Evolutionary conservation across 2,797 vertebrate genomes (phyloP).

Genomic region (Rhadinocentrus ornatus): DNA sequence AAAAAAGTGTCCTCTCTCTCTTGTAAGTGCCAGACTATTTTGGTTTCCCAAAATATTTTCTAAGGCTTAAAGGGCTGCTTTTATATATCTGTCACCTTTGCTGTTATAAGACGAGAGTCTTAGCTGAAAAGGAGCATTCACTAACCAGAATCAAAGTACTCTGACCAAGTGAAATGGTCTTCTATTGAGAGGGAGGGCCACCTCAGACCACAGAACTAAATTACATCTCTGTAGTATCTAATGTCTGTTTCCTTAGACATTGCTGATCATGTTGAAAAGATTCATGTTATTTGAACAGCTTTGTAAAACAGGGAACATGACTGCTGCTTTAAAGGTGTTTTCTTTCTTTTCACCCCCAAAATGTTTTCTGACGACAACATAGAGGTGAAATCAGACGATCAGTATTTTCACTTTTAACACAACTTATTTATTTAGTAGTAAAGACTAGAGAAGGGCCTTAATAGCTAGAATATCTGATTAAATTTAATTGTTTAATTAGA

Average conservation of each 20-base stretch:
- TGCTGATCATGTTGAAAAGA: conserved; percentile 26
- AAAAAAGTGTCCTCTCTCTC: conserved; percentile 69
- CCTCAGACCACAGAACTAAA: conserved; percentile 60
- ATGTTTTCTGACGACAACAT: background rate
- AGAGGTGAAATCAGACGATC: background rate
- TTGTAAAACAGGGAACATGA: conserved; percentile 6
- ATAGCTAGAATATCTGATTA: background rate
- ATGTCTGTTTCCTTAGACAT: conserved; percentile 25
- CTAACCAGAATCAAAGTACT: conserved; percentile 71
- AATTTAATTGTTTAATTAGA: background rate
- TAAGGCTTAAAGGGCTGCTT: conserved; percentile 77
- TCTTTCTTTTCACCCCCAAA: background rate
- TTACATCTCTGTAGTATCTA: conserved; percentile 25
- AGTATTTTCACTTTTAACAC: background rate
- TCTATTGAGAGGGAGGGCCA: conserved; percentile 67
- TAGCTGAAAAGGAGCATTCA: conserved; percentile 83
- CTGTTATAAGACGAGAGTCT: conserved; percentile 72
- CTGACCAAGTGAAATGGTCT: conserved; percentile 66
- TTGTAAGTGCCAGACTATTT: conserved; percentile 80
- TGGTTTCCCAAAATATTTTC: conserved; percentile 84
- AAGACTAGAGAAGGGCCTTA: too few relatives aligned
- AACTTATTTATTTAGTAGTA: too few relatives aligned
- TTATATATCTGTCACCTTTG: conserved; percentile 74
- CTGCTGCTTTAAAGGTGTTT: background rate
- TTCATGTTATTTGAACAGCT: background rate